Evolutionary conservation across 2,888 invertebrate species (phyloP).

Genomic region (Lycocerus yunnanus): DNA sequence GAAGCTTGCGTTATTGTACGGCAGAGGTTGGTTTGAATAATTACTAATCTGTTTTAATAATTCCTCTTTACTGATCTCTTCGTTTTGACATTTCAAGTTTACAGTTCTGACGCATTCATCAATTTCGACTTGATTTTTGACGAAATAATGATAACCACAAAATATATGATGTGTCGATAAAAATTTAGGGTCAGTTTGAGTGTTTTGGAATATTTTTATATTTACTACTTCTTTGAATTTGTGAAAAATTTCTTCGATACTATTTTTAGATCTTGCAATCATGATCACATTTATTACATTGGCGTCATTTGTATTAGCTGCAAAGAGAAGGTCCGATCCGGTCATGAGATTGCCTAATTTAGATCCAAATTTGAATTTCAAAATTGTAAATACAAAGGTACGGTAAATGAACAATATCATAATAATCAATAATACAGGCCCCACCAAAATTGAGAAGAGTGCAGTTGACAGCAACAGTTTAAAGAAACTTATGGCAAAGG

Average conservation of each 20-base stretch:
- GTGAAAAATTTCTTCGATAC: background rate
- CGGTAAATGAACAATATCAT: slow-evolving; percentile 23
- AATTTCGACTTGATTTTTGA: slow-evolving; percentile 48
- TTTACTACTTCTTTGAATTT: background rate
- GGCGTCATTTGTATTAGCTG: slow-evolving; percentile 56
- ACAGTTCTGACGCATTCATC: slow-evolving; percentile 5
- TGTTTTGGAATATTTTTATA: too few species aligned
- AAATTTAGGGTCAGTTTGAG: slow-evolving; percentile 13
- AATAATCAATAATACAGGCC: background rate
- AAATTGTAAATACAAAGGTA: slow-evolving; percentile 28
- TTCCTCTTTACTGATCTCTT: background rate
- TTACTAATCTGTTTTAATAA: background rate
- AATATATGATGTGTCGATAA: slow-evolving; percentile 28
- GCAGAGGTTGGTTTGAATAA: slow-evolving; percentile 52
- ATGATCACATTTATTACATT: slow-evolving; percentile 59
- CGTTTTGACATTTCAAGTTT: background rate
- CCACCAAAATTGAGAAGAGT: background rate
- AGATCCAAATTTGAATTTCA: slow-evolving; percentile 43
- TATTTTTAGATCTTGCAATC: slow-evolving; percentile 47
- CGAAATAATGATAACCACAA: slow-evolving; percentile 62
- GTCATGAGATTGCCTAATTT: slow-evolving; percentile 57
- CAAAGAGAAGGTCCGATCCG: slow-evolving; percentile 62
- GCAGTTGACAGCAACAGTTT: background rate
- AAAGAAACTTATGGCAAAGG: background rate
- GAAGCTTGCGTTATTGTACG: slow-evolving; percentile 55